Percentiles rank a stretch among this genome's conserved stretches.
Evolutionary conservation across 2,888 invertebrate genomes (phyloP).

Genomic region (Saturnia pavonia): DNA sequence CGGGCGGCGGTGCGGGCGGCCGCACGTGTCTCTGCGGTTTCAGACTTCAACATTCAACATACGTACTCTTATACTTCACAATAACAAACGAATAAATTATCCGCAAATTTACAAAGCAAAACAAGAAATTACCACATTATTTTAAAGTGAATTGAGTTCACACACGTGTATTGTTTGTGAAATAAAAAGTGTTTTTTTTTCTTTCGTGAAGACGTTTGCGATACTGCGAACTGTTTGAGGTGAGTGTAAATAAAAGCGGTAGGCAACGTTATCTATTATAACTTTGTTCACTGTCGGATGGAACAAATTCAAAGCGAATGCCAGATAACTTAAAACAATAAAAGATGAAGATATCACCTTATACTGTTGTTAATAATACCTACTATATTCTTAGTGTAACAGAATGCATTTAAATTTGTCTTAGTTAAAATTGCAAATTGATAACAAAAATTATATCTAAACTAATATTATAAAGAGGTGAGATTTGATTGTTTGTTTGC

Average conservation of each 20-base stretch:
- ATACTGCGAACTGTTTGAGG: slow-evolving; percentile 36
- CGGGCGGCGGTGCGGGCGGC: slow-evolving; percentile 38
- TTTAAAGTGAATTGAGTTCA: slow-evolving; percentile 23
- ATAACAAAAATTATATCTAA: too few relatives aligned
- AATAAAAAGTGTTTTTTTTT: slow-evolving; percentile 34
- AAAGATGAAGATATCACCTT: background rate
- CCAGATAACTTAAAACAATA: background rate
- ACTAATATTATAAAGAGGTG: too few relatives aligned
- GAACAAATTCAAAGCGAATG: background rate
- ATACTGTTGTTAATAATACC: background rate
- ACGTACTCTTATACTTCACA: slow-evolving; percentile 9
- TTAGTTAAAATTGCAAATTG: background rate
- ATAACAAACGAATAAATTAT: background rate
- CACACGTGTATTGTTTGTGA: slow-evolving; percentile 29
- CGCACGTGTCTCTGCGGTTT: slow-evolving; percentile 45
- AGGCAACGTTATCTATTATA: slow-evolving; percentile 22
- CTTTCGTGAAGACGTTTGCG: slow-evolving; percentile 33
- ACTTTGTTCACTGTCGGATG: slow-evolving; percentile 21
- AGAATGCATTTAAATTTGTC: background rate
- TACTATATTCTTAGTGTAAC: background rate
- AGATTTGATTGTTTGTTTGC: too few relatives aligned
- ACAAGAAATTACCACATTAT: background rate
- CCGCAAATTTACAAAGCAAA: background rate
- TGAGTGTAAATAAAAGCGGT: slow-evolving; percentile 32
- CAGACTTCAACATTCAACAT: background rate